Evolutionary conservation across 2,113 vertebrate species (phyloP).

Genomic region (Podarcis muralis): DNA sequence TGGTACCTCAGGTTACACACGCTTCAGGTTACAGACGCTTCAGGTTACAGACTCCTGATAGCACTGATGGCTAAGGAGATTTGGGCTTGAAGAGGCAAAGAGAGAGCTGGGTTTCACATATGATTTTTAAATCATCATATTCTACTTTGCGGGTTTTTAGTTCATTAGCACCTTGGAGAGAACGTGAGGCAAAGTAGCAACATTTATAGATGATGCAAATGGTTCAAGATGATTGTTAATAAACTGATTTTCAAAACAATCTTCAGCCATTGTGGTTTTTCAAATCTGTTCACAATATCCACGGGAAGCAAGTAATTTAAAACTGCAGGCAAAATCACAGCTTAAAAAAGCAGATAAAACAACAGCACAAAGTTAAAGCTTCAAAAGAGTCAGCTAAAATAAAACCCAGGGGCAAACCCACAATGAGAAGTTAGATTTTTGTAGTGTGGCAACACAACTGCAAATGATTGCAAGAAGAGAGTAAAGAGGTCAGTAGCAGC

Average conservation of each 20-base stretch:
- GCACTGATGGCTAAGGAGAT: no score
- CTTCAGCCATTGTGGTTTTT: background rate
- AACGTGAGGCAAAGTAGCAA: background rate
- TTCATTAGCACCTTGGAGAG: background rate
- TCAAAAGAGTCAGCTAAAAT: background rate
- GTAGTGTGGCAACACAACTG: background rate
- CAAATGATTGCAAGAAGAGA: background rate
- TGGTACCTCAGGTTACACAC: no score
- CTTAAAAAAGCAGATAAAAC: background rate
- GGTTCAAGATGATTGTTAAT: background rate
- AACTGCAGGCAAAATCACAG: background rate
- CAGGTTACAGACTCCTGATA: background rate
- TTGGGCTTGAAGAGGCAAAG: background rate
- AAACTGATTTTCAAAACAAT: background rate
- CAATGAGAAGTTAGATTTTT: background rate
- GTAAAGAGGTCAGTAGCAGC: background rate
- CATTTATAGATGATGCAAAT: background rate
- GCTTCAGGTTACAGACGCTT: no score
- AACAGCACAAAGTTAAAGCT: background rate
- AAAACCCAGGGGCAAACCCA: background rate
- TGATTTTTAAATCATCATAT: background rate
- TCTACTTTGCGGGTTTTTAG: background rate
- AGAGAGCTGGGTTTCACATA: background rate
- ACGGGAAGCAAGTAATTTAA: background rate
- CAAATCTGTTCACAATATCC: background rate